phyloP scores from a whole-genome alignment of 1,140 invertebrate species.

The Macrocentrus cingulum region DNA sequence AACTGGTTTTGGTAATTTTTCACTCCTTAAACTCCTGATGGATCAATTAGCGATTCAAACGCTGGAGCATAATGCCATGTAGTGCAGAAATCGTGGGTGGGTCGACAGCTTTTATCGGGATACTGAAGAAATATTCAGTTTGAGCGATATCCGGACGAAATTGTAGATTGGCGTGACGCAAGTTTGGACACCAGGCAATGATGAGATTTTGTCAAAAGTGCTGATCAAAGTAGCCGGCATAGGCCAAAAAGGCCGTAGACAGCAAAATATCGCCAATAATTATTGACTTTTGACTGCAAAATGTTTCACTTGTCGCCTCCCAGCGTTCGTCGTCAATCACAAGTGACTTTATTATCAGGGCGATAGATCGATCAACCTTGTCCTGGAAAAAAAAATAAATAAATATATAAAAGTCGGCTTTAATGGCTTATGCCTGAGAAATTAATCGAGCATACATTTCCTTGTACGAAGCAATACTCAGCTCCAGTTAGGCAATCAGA shows the following conservation, averaged over 20 bases:
- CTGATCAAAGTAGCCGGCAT: conserved; percentile 99
- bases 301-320: conserved; percentile 96
- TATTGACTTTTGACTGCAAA: conserved; percentile 98
- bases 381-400: no score
- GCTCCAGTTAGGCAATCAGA: conserved; percentile 88
- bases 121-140: conserved; percentile 98
- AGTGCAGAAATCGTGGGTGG: conserved; percentile 98
- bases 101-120: conserved; percentile 96
- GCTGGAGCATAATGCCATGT: conserved; percentile 98
- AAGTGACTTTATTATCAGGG: conserved; percentile 84
- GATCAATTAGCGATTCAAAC: conserved; percentile 99
- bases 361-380: conserved; percentile 97
- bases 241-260: conserved; percentile 92
- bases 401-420: conserved; percentile 94
- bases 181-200: conserved; percentile 90
- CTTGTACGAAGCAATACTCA: conserved; percentile 95
- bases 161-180: conserved; percentile 85
- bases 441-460: conserved; percentile 99
- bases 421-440: conserved; percentile 97
- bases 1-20: conserved; percentile 98
- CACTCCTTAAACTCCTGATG: conserved; percentile 96
- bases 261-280: conserved; percentile 96
- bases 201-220: conserved; percentile 95
- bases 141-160: conserved; percentile 93
- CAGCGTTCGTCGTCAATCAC: conserved; percentile 95